Conservation (phyloP, 53 echinoderm and acorn worm species). For the Patiria pectinifera region DNA sequence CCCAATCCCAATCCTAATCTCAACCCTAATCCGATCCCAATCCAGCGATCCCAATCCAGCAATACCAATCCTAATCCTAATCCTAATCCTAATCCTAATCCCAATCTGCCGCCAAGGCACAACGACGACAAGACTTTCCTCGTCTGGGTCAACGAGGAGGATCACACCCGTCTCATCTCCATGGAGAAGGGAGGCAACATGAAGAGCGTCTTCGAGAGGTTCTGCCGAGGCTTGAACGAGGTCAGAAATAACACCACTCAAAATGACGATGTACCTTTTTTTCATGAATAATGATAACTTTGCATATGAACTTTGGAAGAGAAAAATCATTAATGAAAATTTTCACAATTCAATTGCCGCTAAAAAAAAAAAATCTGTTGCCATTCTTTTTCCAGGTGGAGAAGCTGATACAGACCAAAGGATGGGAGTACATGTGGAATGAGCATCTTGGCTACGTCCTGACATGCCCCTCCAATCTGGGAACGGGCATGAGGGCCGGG, state of each 20-base stretch:
- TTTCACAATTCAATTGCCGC: too few species aligned
- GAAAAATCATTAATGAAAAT: too few species aligned
- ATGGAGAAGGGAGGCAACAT: conserved; percentile 99
- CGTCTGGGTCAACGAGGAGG: conserved; percentile 98
- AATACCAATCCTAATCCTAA: too few species aligned
- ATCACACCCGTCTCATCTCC: conserved; percentile 96
- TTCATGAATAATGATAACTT: too few species aligned
- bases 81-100: neutral
- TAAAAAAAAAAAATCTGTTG: neutral
- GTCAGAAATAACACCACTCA: conserved; percentile 36
- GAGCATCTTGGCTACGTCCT: conserved; percentile 97
- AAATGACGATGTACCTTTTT: too few species aligned
- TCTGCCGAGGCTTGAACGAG: conserved; percentile 90
- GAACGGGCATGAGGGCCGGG: conserved; percentile 92
- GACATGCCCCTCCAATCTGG: conserved; percentile 92
- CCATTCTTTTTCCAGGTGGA: conserved; percentile 75
- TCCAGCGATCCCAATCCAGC: too few species aligned
- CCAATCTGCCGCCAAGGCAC: conserved; percentile 70
- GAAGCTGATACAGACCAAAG: conserved; percentile 77
- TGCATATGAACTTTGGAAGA: too few species aligned
- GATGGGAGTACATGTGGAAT: conserved; percentile 99
- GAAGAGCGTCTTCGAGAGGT: conserved; percentile 88
- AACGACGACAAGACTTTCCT: conserved; percentile 94
- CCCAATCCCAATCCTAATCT: too few species aligned
- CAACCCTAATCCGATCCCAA: too few species aligned